A percentile compares a stretch with the other conserved stretches of the same genome.
Evolutionary conservation across 2,888 invertebrate genomes (phyloP).

Genomic region (Rhamnusium bicolor): DNA sequence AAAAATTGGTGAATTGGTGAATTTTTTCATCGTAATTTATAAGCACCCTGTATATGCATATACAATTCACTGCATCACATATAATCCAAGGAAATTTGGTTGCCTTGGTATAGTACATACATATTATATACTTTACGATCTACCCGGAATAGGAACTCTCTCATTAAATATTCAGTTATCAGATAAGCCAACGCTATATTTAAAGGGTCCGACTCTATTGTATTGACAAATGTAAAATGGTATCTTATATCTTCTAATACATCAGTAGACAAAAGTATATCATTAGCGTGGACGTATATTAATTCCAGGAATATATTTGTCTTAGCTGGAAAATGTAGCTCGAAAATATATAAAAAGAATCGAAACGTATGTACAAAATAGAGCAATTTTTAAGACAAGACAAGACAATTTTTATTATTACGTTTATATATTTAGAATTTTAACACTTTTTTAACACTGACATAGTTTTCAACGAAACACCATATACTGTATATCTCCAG

Average conservation of each 20-base stretch:
- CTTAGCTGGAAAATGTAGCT: background rate
- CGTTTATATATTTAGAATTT: too few species aligned
- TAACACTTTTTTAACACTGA: too few species aligned
- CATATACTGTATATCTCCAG: too few species aligned
- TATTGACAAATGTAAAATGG: slow-evolving; percentile 46
- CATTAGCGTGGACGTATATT: slow-evolving; percentile 36
- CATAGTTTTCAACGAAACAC: too few species aligned
- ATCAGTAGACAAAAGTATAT: slow-evolving; percentile 39
- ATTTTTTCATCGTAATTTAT: background rate
- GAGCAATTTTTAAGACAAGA: too few species aligned
- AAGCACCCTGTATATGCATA: background rate
- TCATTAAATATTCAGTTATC: slow-evolving; percentile 53
- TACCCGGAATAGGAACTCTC: slow-evolving; percentile 19
- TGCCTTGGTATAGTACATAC: background rate
- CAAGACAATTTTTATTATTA: too few species aligned
- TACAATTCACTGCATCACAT: background rate
- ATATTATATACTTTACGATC: background rate
- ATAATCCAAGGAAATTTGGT: background rate
- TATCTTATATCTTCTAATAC: slow-evolving; percentile 44
- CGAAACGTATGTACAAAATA: background rate
- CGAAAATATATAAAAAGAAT: background rate
- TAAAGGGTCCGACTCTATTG: slow-evolving; percentile 47
- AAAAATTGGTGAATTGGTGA: too few species aligned
- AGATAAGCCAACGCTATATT: slow-evolving; percentile 48
- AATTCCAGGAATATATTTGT: background rate